phyloP scores from a whole-genome alignment of 1,140 invertebrate species.

The Dreissena rostriformis region DNA sequence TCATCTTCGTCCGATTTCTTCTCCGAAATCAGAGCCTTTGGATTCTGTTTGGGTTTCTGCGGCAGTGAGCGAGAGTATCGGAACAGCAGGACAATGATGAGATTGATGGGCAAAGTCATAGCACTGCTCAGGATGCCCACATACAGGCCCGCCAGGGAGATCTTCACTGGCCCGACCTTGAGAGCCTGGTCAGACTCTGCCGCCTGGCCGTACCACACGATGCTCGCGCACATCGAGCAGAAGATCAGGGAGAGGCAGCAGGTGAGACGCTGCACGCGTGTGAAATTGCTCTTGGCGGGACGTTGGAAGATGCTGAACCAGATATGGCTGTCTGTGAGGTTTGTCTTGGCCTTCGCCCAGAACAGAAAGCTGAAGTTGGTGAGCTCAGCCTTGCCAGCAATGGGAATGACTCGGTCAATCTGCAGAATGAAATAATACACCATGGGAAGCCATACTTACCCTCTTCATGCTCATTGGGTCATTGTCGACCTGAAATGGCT shows the following conservation, averaged over 20 bases:
- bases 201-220: slow-evolving; percentile 64
- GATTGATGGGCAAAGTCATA: slow-evolving; percentile 66
- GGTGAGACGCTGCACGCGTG: slow-evolving; percentile 69
- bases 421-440: slow-evolving; percentile 29
- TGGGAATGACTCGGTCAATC: slow-evolving; percentile 70
- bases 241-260: slow-evolving; percentile 72
- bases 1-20: slow-evolving; percentile 9
- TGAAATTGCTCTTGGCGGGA: slow-evolving; percentile 71
- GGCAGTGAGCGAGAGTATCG: slow-evolving; percentile 56
- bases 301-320: slow-evolving; percentile 73
- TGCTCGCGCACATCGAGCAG: slow-evolving; percentile 69
- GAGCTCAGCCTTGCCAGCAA: slow-evolving; percentile 65
- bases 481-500: too few relatives aligned
- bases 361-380: slow-evolving; percentile 70
- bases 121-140: slow-evolving; percentile 61
- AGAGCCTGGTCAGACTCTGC: slow-evolving; percentile 36
- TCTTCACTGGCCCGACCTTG: slow-evolving; percentile 60
- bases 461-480: too few relatives aligned
- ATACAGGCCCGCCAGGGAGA: slow-evolving; percentile 57
- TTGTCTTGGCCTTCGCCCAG: slow-evolving; percentile 67
- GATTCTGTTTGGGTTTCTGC: slow-evolving; percentile 30
- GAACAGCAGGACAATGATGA: slow-evolving; percentile 67
- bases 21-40: slow-evolving; percentile 15
- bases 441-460: neutral
- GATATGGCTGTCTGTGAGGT: slow-evolving; percentile 69